These are phyloP conservation scores for Penaeus japonicus DNA, from an alignment of 1,140 invertebrate species.

Conservation along the genomic window DNA sequence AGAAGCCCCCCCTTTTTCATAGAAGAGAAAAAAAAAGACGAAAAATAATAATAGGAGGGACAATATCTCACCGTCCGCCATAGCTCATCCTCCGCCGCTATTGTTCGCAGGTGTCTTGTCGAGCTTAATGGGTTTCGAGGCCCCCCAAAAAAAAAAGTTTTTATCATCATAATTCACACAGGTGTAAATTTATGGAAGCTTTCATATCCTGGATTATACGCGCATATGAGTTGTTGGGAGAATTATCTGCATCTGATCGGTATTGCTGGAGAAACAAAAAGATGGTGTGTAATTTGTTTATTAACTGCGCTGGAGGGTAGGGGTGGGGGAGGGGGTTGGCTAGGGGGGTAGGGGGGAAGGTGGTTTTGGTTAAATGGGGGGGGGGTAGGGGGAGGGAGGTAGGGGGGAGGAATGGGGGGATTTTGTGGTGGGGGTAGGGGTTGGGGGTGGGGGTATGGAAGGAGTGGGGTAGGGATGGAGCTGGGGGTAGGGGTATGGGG, in stretches of 20 bases:
- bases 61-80: neutral
- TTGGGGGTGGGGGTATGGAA: too few relatives aligned
- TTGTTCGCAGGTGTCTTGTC: neutral
- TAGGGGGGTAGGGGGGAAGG: too few relatives aligned
- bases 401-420: too few relatives aligned
- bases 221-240: neutral
- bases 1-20: too few relatives aligned
- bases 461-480: too few relatives aligned
- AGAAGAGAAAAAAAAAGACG: neutral
- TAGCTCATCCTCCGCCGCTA: neutral
- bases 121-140: neutral
- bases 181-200: constrained; percentile 16
- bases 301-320: too few relatives aligned
- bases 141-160: neutral
- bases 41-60: neutral
- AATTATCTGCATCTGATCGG: neutral
- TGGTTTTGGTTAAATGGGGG: too few relatives aligned
- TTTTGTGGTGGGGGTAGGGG: too few relatives aligned
- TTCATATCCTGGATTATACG: constrained; percentile 1
- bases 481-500: too few relatives aligned
- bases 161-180: neutral
- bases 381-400: too few relatives aligned
- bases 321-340: too few relatives aligned
- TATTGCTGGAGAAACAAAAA: neutral
- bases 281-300: too few relatives aligned